These are phyloP conservation scores for Ctenopoma kingsleyae DNA, from an alignment of 2,797 vertebrate genomes.

Conservation along the genomic window DNA sequence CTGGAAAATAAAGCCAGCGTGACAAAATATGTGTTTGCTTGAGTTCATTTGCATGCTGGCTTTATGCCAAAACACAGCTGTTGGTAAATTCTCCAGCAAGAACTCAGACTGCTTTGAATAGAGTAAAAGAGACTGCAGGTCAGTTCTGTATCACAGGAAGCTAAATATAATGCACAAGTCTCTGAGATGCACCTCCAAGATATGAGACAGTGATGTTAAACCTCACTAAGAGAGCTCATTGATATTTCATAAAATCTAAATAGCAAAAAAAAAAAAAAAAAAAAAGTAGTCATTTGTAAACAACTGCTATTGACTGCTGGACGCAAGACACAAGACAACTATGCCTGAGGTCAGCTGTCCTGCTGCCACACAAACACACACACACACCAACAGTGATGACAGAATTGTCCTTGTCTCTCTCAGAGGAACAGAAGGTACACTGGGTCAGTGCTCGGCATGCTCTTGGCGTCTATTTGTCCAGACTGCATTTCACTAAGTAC, in stretches of 20 bases:
- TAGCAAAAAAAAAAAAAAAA: not conserved
- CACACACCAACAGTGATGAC: constrained; percentile 2
- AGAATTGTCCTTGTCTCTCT: constrained; percentile 47
- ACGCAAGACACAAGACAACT: constrained; percentile 33
- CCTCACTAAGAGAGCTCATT: not conserved
- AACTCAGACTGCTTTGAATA: not conserved
- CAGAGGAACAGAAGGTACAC: constrained; percentile 29
- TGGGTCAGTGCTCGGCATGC: constrained; percentile 19
- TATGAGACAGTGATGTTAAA: not conserved
- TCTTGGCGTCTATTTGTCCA: constrained; percentile 27
- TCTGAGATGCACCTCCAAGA: not conserved
- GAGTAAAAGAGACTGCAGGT: not conserved
- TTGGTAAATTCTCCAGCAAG: not conserved
- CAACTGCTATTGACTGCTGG: constrained; percentile 18
- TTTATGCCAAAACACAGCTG: constrained; percentile 3
- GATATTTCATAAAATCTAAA: constrained; percentile 8
- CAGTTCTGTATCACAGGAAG: not conserved
- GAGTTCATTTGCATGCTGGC: not conserved
- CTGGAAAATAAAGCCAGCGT: not conserved
- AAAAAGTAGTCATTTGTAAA: constrained; percentile 27
- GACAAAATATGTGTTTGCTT: not conserved
- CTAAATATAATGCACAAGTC: too few relatives aligned
- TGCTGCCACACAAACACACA: not conserved
- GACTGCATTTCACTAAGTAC: constrained; percentile 12
- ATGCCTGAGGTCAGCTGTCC: constrained; percentile 10